Evolutionary conservation across 1,140 invertebrate genomes (phyloP).

Genomic region (Zeugodacus cucurbitae): DNA sequence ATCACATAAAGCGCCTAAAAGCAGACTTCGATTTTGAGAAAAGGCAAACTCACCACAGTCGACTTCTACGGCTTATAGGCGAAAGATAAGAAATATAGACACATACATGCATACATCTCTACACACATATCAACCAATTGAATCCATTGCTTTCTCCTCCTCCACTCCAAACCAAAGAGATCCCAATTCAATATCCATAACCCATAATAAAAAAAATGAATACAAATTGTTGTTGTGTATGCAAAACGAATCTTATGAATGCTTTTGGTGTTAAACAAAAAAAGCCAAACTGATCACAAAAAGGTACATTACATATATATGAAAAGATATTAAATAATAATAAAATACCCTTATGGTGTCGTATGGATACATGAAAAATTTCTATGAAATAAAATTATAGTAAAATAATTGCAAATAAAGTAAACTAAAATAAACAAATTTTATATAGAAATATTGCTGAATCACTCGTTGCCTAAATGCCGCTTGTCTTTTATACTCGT

Average conservation of each 20-base stretch:
- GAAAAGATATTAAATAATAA: constrained; percentile 6
- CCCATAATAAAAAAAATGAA: constrained; percentile 33
- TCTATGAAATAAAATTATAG: neutral
- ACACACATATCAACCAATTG: neutral
- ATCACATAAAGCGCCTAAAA: neutral
- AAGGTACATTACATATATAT: constrained; percentile 56
- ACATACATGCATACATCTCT: neutral
- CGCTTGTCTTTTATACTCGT: constrained; percentile 65
- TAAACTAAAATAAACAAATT: constrained; percentile 21
- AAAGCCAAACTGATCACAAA: constrained; percentile 51
- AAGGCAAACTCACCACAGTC: neutral
- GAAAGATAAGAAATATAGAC: neutral
- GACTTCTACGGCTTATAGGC: neutral
- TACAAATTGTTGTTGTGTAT: constrained; percentile 29
- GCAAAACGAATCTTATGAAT: constrained; percentile 65
- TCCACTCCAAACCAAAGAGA: neutral
- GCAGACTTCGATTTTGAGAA: neutral
- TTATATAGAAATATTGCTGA: constrained; percentile 56
- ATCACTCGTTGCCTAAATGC: constrained; percentile 67
- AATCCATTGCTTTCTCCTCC: neutral
- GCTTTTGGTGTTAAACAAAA: constrained; percentile 62
- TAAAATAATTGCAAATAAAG: neutral
- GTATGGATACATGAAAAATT: neutral
- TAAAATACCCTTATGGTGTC: neutral
- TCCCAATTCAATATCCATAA: neutral